Conservation (phyloP, 2,113 vertebrate species). For the Oreotrochilus melanogaster region DNA sequence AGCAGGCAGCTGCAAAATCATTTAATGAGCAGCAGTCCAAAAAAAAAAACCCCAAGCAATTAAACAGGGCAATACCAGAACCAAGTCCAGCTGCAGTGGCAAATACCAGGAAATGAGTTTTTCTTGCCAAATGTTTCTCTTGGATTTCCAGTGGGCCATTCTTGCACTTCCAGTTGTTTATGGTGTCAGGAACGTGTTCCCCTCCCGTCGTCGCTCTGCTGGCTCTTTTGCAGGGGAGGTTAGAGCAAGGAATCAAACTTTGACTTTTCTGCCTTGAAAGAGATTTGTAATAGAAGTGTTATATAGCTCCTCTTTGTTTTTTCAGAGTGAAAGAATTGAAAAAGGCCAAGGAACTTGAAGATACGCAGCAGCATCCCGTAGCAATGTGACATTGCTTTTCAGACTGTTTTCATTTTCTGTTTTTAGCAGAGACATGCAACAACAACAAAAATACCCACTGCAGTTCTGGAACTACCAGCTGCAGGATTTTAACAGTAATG, state of each 20-base stretch:
- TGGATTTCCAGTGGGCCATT: not conserved
- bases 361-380: conserved; percentile 91
- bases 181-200: not conserved
- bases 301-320: conserved; percentile 76
- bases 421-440: conserved; percentile 98
- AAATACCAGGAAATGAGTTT: rapidly evolving
- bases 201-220: not conserved
- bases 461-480: conserved; percentile 83
- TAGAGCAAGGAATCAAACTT: not conserved
- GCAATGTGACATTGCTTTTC: conserved; percentile 97
- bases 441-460: conserved; percentile 86
- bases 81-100: rapidly evolving
- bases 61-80: not conserved
- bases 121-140: not conserved
- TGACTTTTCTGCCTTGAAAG: not conserved
- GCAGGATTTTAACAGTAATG: conserved; percentile 90
- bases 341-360: conserved; percentile 99
- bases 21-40: not conserved
- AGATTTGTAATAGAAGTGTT: conserved; percentile 7
- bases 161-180: not conserved
- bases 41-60: rapidly evolving
- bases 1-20: not conserved
- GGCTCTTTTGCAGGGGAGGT: conserved; percentile 22
- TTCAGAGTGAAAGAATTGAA: conserved; percentile 99
- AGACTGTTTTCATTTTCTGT: conserved; percentile 95